A percentile compares a stretch with the other conserved stretches of the same genome.
phyloP scores from a whole-genome alignment of 2,888 invertebrate genomes.

The Nomada fucata region DNA sequence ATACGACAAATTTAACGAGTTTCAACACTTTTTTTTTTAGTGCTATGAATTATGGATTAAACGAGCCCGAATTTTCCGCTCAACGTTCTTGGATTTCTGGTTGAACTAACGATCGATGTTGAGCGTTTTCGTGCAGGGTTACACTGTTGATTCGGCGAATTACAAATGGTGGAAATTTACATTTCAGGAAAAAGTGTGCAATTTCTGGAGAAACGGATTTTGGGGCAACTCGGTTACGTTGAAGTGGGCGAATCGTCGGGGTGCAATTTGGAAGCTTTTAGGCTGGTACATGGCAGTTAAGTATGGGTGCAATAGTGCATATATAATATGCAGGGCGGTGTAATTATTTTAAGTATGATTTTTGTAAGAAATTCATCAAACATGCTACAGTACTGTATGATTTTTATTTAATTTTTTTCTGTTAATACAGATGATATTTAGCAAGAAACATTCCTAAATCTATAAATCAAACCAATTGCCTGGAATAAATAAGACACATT shows the following conservation, averaged over 20 bases:
- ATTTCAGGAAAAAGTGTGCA: neutral
- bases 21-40: neutral
- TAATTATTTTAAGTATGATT: too few relatives aligned
- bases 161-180: neutral
- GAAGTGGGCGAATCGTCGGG: neutral
- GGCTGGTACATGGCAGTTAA: too few relatives aligned
- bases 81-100: neutral
- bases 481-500: too few relatives aligned
- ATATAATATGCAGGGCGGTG: too few relatives aligned
- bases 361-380: too few relatives aligned
- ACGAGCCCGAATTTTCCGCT: neutral
- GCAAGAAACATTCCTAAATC: too few relatives aligned
- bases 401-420: too few relatives aligned
- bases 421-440: too few relatives aligned
- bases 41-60: neutral
- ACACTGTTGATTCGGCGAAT: neutral
- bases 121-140: neutral
- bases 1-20: neutral
- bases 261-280: too few relatives aligned
- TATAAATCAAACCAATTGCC: too few relatives aligned
- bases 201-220: neutral
- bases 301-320: too few relatives aligned
- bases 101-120: conserved; percentile 1
- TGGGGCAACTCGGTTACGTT: neutral
- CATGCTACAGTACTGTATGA: too few relatives aligned